Evolutionary conservation across 2,797 vertebrate species (phyloP).

Genomic region (Poeciliopsis gracilis): DNA sequence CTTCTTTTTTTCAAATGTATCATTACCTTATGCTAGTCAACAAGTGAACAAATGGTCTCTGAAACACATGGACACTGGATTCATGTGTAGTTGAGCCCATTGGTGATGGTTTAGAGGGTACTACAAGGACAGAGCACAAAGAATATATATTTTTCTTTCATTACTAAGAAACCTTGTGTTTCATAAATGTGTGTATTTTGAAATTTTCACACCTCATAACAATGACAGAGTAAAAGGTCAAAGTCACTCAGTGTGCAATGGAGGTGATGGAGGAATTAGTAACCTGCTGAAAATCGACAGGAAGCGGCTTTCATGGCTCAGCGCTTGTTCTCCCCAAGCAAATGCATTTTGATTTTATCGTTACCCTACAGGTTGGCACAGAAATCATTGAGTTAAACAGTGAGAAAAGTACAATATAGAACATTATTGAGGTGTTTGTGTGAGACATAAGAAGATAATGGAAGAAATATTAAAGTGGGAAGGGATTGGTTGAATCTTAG

Average conservation of each 20-base stretch:
- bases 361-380: constrained; percentile 47
- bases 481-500: constrained; percentile 42
- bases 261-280: constrained; percentile 54
- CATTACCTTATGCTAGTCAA: constrained; percentile 77
- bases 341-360: constrained; percentile 70
- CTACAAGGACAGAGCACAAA: constrained; percentile 15
- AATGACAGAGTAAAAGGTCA: constrained; percentile 69
- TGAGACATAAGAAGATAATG: constrained; percentile 40
- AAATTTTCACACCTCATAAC: constrained; percentile 47
- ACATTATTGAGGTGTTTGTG: constrained; percentile 20
- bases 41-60: constrained; percentile 71
- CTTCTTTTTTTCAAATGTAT: constrained; percentile 68
- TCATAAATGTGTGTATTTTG: constrained; percentile 33
- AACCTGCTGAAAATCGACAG: constrained; percentile 55
- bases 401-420: constrained; percentile 25
- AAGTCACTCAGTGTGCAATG: constrained; percentile 45
- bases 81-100: constrained; percentile 20
- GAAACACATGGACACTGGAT: constrained; percentile 58
- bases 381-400: constrained; percentile 44
- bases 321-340: constrained; percentile 51
- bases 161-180: constrained; percentile 14
- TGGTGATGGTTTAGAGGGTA: constrained; percentile 8
- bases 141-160: constrained; percentile 19
- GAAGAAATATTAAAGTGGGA: constrained; percentile 41
- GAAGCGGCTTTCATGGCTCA: constrained; percentile 63